Base-by-base conservation (phyloP, 2,888 invertebrate species). In the Stratiomys singularior region DNA sequence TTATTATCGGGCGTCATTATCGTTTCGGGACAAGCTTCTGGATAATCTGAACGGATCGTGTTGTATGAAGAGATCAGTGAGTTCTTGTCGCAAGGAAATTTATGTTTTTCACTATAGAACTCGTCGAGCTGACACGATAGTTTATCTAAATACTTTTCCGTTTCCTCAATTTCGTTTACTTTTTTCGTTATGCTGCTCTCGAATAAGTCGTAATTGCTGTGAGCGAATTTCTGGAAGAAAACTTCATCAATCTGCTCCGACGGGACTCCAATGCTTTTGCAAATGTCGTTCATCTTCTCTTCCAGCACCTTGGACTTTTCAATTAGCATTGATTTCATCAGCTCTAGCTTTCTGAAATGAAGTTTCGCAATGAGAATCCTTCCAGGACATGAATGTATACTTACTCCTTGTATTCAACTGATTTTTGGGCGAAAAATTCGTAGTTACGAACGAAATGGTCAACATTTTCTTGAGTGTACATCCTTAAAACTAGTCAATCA, bases 381-480 rank as follows among this genome's bases (percentile, higher is more conserved):
- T 9, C 18, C 9, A 25, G 5, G 60, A 37, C 18, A 37, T 37
- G 56, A 67, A 28, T 30, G 27, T 56, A 37, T 64, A 83, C 72
- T 23, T 83, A 83, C 3, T 79, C 81, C 0, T 86, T 80, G 76
- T 85, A 86, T 0, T 80, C 82, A 0, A 86, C 85, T 0, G 83
- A 82, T 74, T 83, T 84, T 63, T 83, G 82, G 46, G 85, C 86
- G 72, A 84, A 82, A 1, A 83, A 79, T 0, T 78, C 67, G 77
- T 84, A 83, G 52, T 84, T 83, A 0, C 78, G 76, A 2, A 79
- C 80, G 82, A 86, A 82, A 28, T 80, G 80, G 15, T 82, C 81
- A 0, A 82, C 27, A 46, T 63, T 60, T 46, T 76, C 47, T n/a
- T 63, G 3, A 7, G 76, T 64, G 1, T 37, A 46, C 13, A 27